A percentile compares a stretch with the other conserved stretches of the same genome.
These are phyloP conservation scores for Drosophila pandora DNA, from an alignment of 1,140 invertebrate species.

Conservation along the genomic window DNA sequence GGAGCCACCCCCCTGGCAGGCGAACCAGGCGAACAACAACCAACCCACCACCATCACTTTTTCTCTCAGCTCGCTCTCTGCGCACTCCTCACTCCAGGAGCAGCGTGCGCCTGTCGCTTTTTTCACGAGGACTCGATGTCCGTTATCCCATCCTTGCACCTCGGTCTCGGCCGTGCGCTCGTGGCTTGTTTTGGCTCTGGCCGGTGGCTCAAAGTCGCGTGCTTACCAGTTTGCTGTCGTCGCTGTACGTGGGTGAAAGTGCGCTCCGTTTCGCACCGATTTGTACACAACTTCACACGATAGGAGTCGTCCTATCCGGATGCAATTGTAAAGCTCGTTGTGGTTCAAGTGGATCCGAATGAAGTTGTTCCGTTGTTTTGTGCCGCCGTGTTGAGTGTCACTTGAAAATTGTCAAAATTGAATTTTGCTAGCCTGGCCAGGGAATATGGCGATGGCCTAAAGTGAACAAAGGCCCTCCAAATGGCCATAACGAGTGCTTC, in stretches of 20 bases:
- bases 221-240: conserved; percentile 63
- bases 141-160: conserved; percentile 22
- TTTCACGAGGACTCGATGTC: conserved; percentile 19
- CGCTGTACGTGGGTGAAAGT: conserved; percentile 73
- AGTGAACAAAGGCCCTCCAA: conserved; percentile 56
- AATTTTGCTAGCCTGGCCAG: conserved; percentile 26
- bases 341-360: conserved; percentile 23
- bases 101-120: conserved; percentile 49
- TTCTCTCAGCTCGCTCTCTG: conserved; percentile 37
- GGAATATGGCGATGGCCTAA: conserved; percentile 24
- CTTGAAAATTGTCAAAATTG: conserved; percentile 68
- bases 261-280: conserved; percentile 21
- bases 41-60: conserved; percentile 29
- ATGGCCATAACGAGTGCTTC: conserved; percentile 51
- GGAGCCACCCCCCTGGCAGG: conserved; percentile 32
- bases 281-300: conserved; percentile 7
- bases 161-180: conserved; percentile 60
- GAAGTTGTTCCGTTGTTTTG: conserved; percentile 14
- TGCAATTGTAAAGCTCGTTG: conserved; percentile 37
- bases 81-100: conserved; percentile 46
- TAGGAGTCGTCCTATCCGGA: conserved; percentile 29
- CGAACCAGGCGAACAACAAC: conserved; percentile 1
- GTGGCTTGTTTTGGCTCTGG: conserved; percentile 64
- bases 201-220: conserved; percentile 63
- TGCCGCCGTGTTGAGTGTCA: conserved; percentile 49